These are phyloP conservation scores for Smutsia temminckii DNA, from an alignment of 2,797 vertebrate genomes.

Conservation along the genomic window DNA sequence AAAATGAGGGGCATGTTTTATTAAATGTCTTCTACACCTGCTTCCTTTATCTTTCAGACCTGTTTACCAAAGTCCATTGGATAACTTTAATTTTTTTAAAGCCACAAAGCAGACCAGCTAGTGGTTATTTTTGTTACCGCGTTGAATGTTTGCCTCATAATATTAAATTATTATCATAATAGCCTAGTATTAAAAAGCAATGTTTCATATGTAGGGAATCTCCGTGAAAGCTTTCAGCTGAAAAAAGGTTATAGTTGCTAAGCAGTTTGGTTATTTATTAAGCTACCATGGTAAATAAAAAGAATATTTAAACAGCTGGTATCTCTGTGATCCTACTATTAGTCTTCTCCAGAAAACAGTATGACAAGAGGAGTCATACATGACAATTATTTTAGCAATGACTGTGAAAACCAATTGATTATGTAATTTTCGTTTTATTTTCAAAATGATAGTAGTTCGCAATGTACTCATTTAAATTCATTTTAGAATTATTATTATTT, in stretches of 20 bases:
- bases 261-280: slow-evolving; percentile 68
- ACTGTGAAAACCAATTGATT: slow-evolving; percentile 53
- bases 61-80: slow-evolving; percentile 23
- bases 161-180: slow-evolving; percentile 60
- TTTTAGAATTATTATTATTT: slow-evolving; percentile 11
- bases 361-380: slow-evolving; percentile 68
- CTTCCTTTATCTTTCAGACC: slow-evolving; percentile 56
- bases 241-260: slow-evolving; percentile 62
- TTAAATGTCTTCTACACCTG: slow-evolving; percentile 78
- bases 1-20: slow-evolving; percentile 72
- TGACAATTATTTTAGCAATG: slow-evolving; percentile 67
- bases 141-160: slow-evolving; percentile 37
- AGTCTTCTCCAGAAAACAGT: slow-evolving; percentile 53
- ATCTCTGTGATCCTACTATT: slow-evolving; percentile 60
- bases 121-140: slow-evolving; percentile 38
- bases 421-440: slow-evolving; percentile 57
- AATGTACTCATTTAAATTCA: slow-evolving; percentile 18
- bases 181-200: neutral
- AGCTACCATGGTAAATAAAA: slow-evolving; percentile 64
- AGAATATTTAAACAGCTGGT: slow-evolving; percentile 78
- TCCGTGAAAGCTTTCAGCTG: slow-evolving; percentile 42
- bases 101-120: neutral
- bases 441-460: neutral
- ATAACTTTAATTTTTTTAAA: slow-evolving; percentile 31
- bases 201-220: neutral